Conservation (phyloP, 1,140 invertebrate genomes). For the Aphidius ervi region DNA sequence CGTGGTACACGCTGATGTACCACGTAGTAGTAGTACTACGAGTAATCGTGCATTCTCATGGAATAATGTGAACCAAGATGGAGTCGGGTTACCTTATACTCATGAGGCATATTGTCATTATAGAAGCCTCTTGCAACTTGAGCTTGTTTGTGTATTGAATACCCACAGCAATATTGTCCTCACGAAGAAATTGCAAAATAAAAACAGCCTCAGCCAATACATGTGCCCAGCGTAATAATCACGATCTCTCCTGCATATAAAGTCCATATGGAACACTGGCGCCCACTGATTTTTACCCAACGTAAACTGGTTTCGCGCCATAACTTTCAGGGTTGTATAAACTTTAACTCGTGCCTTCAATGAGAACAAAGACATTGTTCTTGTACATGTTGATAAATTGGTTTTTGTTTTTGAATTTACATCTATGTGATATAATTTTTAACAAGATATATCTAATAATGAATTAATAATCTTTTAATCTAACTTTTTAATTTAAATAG, state of each 20-base stretch:
- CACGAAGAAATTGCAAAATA: not conserved
- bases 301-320: slow-evolving; percentile 18
- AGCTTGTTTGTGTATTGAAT: too few relatives aligned
- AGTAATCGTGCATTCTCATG: too few relatives aligned
- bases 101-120: too few relatives aligned
- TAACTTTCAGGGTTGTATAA: slow-evolving; percentile 2
- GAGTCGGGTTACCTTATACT: slow-evolving; percentile 33
- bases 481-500: too few relatives aligned
- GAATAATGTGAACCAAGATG: slow-evolving; percentile 38
- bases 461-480: too few relatives aligned
- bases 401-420: too few relatives aligned
- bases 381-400: too few relatives aligned
- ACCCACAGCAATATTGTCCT: not conserved
- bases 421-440: too few relatives aligned
- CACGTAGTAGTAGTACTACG: too few relatives aligned
- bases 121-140: too few relatives aligned
- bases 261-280: slow-evolving; percentile 28
- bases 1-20: too few relatives aligned
- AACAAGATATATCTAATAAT: too few relatives aligned
- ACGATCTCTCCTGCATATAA: slow-evolving; percentile 18
- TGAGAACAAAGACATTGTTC: slow-evolving; percentile 10
- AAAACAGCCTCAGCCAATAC: not conserved
- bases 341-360: not conserved
- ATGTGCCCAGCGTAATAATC: slow-evolving; percentile 1
- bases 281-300: slow-evolving; percentile 11